phyloP scores from a whole-genome alignment of 2,888 invertebrate species.

The Diadegma fenestrale region DNA sequence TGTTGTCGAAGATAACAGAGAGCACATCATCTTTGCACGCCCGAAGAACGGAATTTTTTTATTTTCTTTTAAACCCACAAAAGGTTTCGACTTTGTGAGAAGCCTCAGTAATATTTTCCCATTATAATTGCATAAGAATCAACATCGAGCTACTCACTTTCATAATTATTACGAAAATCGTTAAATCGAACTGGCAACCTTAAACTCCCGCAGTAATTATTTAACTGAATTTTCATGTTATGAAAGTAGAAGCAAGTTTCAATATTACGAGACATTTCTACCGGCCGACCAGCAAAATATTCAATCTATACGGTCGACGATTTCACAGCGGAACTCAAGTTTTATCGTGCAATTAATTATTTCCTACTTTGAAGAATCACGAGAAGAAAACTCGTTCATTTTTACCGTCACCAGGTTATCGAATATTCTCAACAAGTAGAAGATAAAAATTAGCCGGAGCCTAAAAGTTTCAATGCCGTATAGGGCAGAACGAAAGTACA shows the following conservation, averaged over 20 bases:
- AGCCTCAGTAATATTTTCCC: not conserved
- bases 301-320: not conserved
- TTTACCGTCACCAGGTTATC: not conserved
- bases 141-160: not conserved
- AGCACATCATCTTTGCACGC: slow-evolving; percentile 4
- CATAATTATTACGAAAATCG: not conserved
- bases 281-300: not conserved
- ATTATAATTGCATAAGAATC: not conserved
- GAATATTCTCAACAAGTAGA: not conserved
- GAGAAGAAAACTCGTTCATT: not conserved
- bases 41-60: not conserved
- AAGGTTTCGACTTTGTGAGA: not conserved
- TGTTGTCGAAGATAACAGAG: slow-evolving; percentile 29
- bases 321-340: not conserved
- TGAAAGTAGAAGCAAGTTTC: not conserved
- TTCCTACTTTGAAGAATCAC: not conserved
- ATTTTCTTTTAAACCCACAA: not conserved
- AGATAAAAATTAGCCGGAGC: not conserved
- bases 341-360: not conserved
- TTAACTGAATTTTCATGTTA: not conserved
- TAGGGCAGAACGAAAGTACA: not conserved
- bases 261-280: not conserved
- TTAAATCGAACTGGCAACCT: not conserved
- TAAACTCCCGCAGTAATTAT: not conserved
- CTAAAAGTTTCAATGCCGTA: not conserved